Evolutionary conservation across 2,113 vertebrate species (phyloP), one percentile per base, ranked within the genome.

Genomic region (Colinus virginianus): DNA sequence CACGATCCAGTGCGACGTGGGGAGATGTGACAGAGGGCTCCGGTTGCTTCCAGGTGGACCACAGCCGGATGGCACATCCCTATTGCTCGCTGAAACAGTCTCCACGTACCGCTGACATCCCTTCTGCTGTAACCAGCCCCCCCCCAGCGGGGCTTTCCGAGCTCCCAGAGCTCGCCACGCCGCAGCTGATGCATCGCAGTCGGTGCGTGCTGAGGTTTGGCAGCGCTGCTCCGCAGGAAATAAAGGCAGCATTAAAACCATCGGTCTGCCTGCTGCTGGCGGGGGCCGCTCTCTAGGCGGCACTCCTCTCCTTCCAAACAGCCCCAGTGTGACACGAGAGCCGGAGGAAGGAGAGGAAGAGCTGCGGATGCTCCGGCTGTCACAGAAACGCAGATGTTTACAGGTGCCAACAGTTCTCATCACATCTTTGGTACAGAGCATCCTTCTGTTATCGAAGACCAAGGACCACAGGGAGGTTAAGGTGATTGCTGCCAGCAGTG

Each of bases 1-100:
- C 6, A 3, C 0, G 2, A 7, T 2, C 14, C 10, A 10, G 9
- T 6, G 22, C 3, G 17, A 18, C 16, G 34, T 0, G 1, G 67
- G 14, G 13, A 16, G 42, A 5, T n/a, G n/a, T 0, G 2, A 6
- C 43, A 59, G 51, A 63, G 20, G 61, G 62, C 19, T 70, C 26
- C 0, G 1, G 17, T 56, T 49, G 26, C 28, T 76, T 71, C 43
- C 32, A 55, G 40, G 18, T 10, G 22, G 42, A 40, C 8, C 1
- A 2, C 81, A 56, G 63, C 12, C 30, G 8, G 32, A 12, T 7
- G 4, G 28, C 1, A 1, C 45, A 23, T 43, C 51, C 19, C 22
- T 8, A 3, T 1, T 1, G 1, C 38, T 42, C 32, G 9, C 13
- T 21, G 20, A 34, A 59, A 22, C 32, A 5, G 32, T 58, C 56